Percentiles rank a stretch among this genome's conserved stretches.
These are phyloP conservation scores for Atherinosoma microstoma DNA, from an alignment of 2,797 vertebrate genomes.

Conservation along the genomic window DNA sequence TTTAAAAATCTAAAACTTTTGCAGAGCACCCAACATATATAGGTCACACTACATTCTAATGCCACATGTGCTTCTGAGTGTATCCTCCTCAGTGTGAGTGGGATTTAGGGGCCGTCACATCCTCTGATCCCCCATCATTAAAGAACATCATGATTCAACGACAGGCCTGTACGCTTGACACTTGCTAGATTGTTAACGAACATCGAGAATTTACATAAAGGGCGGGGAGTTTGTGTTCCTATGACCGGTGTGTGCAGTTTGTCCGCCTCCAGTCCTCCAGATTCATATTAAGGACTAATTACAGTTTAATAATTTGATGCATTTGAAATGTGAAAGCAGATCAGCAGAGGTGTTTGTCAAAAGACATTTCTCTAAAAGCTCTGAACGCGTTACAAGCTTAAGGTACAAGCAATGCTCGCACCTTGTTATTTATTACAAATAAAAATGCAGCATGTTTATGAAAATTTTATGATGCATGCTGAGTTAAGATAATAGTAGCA, in stretches of 20 bases:
- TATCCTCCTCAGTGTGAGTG: slow-evolving; percentile 75
- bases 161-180: slow-evolving; percentile 56
- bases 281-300: slow-evolving; percentile 62
- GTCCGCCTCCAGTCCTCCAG: slow-evolving; percentile 38
- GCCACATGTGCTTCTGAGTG: slow-evolving; percentile 77
- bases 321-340: slow-evolving; percentile 51
- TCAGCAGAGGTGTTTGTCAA: slow-evolving; percentile 50
- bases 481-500: slow-evolving; percentile 41
- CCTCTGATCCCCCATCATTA: slow-evolving; percentile 77
- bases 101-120: slow-evolving; percentile 72
- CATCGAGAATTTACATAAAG: slow-evolving; percentile 53
- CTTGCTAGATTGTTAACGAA: slow-evolving; percentile 70
- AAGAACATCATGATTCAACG: slow-evolving; percentile 67
- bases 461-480: slow-evolving; percentile 53
- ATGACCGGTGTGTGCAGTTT: slow-evolving; percentile 39
- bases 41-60: slow-evolving; percentile 78
- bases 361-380: slow-evolving; percentile 22
- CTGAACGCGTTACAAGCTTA: slow-evolving; percentile 23
- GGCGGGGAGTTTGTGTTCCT: slow-evolving; percentile 33
- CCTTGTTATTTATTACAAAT: slow-evolving; percentile 44
- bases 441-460: slow-evolving; percentile 39
- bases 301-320: slow-evolving; percentile 55
- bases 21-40: slow-evolving; percentile 74
- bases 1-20: slow-evolving; percentile 84
- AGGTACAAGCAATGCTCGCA: slow-evolving; percentile 21